Base-by-base conservation (phyloP, 2,797 vertebrate genomes). In the Nothura maculosa region DNA sequence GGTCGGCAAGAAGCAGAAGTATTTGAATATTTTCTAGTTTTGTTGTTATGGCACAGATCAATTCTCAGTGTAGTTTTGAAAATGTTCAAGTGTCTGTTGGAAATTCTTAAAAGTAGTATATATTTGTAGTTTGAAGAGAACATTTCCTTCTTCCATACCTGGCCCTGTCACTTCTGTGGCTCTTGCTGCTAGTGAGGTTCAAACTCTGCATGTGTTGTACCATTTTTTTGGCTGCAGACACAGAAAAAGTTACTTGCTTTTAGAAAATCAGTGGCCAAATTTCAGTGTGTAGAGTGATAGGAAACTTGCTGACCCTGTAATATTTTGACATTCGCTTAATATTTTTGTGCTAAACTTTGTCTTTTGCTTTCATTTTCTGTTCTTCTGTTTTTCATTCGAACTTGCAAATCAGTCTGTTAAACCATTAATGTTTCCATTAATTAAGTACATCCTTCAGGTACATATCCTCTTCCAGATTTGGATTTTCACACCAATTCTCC, bases 271-370 rank as follows among this genome's bases (percentile, higher is more conserved):
- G 55, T 28, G 16, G 28, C 75, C 81, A 48, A 38, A 12, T 80
- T 87, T 34, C 85, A 75, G 18, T 80, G 92, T 85, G 68, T 85
- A 70, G 85, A 84, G 73, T 84, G 32, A 66, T 81, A 82, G 70
- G 87, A 92, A 86, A 55, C 57, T 94, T 93, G 63, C 74, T 91
- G 82, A 92, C 82, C 87, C 85, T 85, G 40, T 91, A 85, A 89
- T 94, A 75, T 75, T 92, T 87, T 67, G 69, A 91, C 80, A 76
- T 95, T 77, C 93, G 77, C 80, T 89, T 43, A 38, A 91, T 91
- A 19, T 63, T 81, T 95, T 93, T 86, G 13, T 76, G 43, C 70
- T 73, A 6, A 55, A 55, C 34, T 81, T 40, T 72, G 54, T 93
- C 80, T 15, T 62, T 87, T 68, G 45, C 40, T 40, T 14, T 40